Conservation (phyloP, 2,888 invertebrate species). For the Aphidius colemani region DNA sequence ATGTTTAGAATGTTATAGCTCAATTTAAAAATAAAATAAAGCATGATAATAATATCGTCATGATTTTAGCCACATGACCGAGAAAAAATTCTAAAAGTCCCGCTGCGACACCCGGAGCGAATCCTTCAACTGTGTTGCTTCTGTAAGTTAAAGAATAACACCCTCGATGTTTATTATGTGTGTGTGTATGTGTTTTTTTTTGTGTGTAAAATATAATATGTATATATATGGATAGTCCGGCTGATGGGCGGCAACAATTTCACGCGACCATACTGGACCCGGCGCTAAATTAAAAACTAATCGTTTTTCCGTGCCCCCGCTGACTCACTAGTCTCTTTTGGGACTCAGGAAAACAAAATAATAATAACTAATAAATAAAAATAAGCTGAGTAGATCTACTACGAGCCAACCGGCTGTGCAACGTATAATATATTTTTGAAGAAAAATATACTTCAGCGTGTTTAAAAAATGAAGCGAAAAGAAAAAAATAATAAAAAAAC, state of each 20-base stretch:
- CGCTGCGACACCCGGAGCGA: constrained; percentile 28
- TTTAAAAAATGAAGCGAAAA: neutral
- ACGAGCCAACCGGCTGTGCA: no score
- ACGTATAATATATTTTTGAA: no score
- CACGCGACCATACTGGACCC: constrained; percentile 45
- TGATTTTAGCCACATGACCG: no score
- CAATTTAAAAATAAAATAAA: no score
- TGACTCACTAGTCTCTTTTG: constrained; percentile 33
- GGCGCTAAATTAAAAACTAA: constrained; percentile 53
- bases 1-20: no score
- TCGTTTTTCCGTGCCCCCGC: constrained; percentile 45
- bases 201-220: no score
- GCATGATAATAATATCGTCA: no score
- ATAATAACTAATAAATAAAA: constrained; percentile 3
- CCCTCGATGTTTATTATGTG: neutral
- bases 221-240: constrained; percentile 7
- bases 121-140: constrained; percentile 4
- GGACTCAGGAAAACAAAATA: constrained; percentile 11
- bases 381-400: neutral
- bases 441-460: neutral
- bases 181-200: neutral
- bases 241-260: constrained; percentile 43
- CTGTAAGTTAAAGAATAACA: no score
- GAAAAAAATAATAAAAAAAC: constrained; percentile 7
- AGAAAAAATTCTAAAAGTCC: constrained; percentile 1